Evolutionary conservation across 1,140 invertebrate species (phyloP), one percentile per base, ranked within the genome.

Genomic region (Armadillidium nasatum): DNA sequence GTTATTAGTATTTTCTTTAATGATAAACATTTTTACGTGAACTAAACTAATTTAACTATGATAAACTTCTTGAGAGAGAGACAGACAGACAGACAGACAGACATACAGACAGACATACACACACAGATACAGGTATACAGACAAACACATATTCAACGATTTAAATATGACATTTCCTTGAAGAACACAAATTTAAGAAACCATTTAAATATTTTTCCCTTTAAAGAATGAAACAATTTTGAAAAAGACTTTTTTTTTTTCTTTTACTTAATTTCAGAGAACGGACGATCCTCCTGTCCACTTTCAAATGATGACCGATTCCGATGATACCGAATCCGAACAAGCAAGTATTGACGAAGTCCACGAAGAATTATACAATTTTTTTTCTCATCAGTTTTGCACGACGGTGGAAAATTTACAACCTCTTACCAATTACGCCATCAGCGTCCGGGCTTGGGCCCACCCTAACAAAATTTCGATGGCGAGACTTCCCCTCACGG

Each of bases 371-470:
- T 15, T 60, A 19, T 60, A 60, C 50, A 60, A 60, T 19, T 60
- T 60, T 19, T 60, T 60, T 60, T 2, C 50, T 13, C 50, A 72
- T 23, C 72, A 69, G 7, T 74, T 71, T 69, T 78, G 76, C 33
- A 72, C 76, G 15, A 45, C 60, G 15, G 54, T 78, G n/a, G 68
- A 43, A 46, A 72, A 50, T 43, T 50, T 78, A 22, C 33, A 33
- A 15, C 43, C 67, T 10, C 71, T 72, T 69, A 78, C 76, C 6
- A 46, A 78, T 45, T 78, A 78, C 50, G 10, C 71, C 13, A 73
- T 78, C 22, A 67, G 72, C 21, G 76, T 78, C 67, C 72, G 73
- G 13, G 76, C 72, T n/a, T 78, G 76, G 76, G 69, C 68, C 11
- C 69, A 13, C 7, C 11, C 21, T 11, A 60, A 44, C 13, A 66